phyloP scores from a whole-genome alignment of 2,888 invertebrate genomes.

The Tetrapedia diversipes region DNA sequence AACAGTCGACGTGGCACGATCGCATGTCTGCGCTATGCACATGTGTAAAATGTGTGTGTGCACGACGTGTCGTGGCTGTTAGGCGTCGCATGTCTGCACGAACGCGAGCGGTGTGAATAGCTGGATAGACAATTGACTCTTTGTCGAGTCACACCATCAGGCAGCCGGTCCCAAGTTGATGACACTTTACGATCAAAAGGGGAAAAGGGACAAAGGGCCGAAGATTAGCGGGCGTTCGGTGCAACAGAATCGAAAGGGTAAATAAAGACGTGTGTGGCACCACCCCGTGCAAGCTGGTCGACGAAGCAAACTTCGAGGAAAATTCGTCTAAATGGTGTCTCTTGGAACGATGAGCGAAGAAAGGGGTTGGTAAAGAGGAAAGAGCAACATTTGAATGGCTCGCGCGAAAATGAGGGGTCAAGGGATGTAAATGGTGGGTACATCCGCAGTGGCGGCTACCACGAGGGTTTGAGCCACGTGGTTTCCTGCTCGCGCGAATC shows the following conservation, averaged over 20 bases:
- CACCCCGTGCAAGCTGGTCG: constrained; percentile 8
- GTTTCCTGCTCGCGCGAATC: too few relatives aligned
- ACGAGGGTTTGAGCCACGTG: constrained; percentile 64
- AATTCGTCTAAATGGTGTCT: background rate
- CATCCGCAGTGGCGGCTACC: too few relatives aligned
- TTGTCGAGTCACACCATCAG: constrained; percentile 55
- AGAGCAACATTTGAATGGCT: too few relatives aligned
- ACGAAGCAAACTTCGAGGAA: constrained; percentile 12
- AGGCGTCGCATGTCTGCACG: constrained; percentile 9
- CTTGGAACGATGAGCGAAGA: background rate
- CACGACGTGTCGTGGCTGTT: background rate
- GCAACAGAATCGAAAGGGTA: constrained; percentile 50
- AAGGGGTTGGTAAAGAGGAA: background rate
- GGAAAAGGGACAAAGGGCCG: constrained; percentile 50
- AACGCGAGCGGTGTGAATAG: constrained; percentile 48
- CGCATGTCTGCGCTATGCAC: constrained; percentile 14
- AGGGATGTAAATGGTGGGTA: too few relatives aligned
- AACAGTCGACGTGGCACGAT: constrained; percentile 26
- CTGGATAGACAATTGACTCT: constrained; percentile 60
- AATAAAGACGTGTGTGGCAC: constrained; percentile 47
- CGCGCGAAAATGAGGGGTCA: too few relatives aligned
- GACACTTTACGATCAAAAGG: constrained; percentile 57
- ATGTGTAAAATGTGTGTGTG: background rate
- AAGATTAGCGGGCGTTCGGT: constrained; percentile 47
- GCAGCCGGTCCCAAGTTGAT: constrained; percentile 19